phyloP scores from a whole-genome alignment of 2,113 vertebrate genomes.

The Notiomystis cincta region DNA sequence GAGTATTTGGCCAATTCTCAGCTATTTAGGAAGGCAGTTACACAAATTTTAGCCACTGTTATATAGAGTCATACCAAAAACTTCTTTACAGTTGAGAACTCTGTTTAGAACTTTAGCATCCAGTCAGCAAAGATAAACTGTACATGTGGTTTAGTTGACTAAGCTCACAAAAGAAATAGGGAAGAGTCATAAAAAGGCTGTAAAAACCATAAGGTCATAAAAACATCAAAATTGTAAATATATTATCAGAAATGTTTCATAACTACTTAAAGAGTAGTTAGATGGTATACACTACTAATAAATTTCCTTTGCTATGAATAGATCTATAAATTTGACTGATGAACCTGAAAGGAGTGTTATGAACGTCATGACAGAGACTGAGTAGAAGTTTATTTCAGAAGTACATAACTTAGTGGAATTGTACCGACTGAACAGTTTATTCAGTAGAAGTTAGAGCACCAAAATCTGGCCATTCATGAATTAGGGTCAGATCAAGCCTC shows the following conservation, averaged over 20 bases:
- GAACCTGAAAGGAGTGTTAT: neutral
- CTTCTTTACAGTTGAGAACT: neutral
- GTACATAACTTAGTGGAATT: neutral
- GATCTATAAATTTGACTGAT: neutral
- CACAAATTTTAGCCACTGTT: neutral
- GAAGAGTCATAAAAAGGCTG: neutral
- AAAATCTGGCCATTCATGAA: neutral
- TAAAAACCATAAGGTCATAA: neutral
- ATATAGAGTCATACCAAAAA: neutral
- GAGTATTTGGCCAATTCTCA: neutral
- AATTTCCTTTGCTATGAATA: neutral
- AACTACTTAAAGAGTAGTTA: neutral
- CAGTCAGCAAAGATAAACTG: neutral
- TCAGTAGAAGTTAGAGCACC: neutral
- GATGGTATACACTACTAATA: neutral
- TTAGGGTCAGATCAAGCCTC: conserved; percentile 5
- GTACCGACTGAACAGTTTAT: neutral
- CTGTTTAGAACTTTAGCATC: neutral
- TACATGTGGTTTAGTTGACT: neutral
- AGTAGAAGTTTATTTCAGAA: neutral
- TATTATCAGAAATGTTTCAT: neutral
- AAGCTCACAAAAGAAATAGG: neutral
- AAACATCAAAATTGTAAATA: neutral
- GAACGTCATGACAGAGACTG: neutral
- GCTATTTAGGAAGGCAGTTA: neutral